phyloP scores from a whole-genome alignment of 2,797 vertebrate species.

The Cottoperca gobio region DNA sequence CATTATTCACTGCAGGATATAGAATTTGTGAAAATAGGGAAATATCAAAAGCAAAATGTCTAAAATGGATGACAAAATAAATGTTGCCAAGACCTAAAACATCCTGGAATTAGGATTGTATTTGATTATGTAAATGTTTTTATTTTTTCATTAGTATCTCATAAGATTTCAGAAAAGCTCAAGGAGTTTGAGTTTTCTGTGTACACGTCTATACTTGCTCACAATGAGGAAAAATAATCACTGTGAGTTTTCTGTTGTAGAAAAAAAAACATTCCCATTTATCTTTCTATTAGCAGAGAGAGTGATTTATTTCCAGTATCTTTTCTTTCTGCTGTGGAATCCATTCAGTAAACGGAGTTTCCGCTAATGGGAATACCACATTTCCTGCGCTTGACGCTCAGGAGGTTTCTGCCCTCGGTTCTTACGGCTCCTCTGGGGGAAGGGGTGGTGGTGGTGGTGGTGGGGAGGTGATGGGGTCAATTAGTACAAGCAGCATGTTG shows the following conservation, averaged over 20 bases:
- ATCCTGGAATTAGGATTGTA: not conserved
- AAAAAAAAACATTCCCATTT: not conserved
- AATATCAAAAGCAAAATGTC: not conserved
- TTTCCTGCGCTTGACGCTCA: conserved; percentile 66
- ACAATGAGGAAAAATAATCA: conserved; percentile 45
- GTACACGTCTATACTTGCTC: not conserved
- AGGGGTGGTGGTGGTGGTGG: not conserved
- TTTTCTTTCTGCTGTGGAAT: conserved; percentile 70
- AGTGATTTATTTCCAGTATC: conserved; percentile 57
- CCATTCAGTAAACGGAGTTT: conserved; percentile 68
- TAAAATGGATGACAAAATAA: not conserved
- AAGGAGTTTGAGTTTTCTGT: not conserved
- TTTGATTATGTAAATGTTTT: not conserved
- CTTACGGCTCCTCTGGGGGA: conserved; percentile 37
- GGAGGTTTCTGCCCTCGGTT: conserved; percentile 28
- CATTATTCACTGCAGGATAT: not conserved
- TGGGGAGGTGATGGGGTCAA: conserved; percentile 4
- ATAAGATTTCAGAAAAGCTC: not conserved
- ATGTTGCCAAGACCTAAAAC: too few species aligned
- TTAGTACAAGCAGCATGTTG: conserved; percentile 12
- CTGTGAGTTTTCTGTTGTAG: not conserved
- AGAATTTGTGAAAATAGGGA: not conserved
- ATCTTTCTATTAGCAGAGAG: conserved; percentile 24
- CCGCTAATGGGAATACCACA: conserved; percentile 82
- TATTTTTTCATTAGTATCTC: not conserved